A percentile compares a stretch with the other conserved stretches of the same genome.
These are phyloP conservation scores for Acheta domesticus DNA, from an alignment of 2,888 invertebrate genomes.

Conservation along the genomic window DNA sequence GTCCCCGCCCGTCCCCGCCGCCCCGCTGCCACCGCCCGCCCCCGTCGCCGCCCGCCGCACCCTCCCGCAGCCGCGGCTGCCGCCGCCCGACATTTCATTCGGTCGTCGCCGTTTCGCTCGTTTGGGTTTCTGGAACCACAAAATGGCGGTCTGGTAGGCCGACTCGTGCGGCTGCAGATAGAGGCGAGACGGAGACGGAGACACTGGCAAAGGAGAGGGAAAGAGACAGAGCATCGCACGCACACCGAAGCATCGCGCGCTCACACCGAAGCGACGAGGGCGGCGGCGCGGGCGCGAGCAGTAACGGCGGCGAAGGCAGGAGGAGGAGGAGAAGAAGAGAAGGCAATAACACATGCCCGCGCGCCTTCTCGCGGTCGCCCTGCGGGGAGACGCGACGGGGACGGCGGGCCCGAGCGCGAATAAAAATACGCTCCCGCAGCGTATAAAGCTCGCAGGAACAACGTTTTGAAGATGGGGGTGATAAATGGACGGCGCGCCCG, in stretches of 20 bases:
- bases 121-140: slow-evolving; percentile 36
- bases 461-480: neutral
- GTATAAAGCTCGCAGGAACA: neutral
- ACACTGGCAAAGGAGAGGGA: slow-evolving; percentile 19
- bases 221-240: neutral
- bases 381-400: neutral
- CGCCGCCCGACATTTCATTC: slow-evolving; percentile 28
- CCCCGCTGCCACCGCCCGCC: neutral
- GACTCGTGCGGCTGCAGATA: neutral
- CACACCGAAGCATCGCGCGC: neutral
- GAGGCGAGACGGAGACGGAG: slow-evolving; percentile 31
- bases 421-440: slow-evolving; percentile 5
- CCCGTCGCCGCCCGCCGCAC: neutral
- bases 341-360: neutral
- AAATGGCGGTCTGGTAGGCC: slow-evolving; percentile 35
- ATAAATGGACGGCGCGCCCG: neutral
- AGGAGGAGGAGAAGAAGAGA: slow-evolving; percentile 11
- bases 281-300: neutral
- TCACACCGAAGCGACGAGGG: neutral
- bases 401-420: neutral
- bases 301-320: slow-evolving; percentile 32
- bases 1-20: neutral
- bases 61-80: slow-evolving; percentile 21
- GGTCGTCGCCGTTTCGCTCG: slow-evolving; percentile 34
- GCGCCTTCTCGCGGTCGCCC: neutral